These are phyloP conservation scores for Cephus runcator DNA, from an alignment of 2,888 invertebrate genomes.

Conservation along the genomic window DNA sequence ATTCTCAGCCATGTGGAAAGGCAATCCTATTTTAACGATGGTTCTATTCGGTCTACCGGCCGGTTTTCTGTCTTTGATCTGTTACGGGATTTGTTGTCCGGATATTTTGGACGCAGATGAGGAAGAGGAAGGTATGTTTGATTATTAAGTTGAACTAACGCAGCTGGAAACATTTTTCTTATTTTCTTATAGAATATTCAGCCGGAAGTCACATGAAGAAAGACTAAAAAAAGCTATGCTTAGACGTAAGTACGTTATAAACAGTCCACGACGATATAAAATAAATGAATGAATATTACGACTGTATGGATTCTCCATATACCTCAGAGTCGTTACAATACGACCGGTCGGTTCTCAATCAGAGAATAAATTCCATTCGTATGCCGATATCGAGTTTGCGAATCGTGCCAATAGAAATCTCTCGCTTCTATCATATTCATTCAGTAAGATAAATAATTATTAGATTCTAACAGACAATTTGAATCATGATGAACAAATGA, in stretches of 20 bases:
- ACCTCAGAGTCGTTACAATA: background rate
- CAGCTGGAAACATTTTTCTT: conserved; percentile 1
- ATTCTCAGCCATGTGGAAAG: conserved; percentile 87
- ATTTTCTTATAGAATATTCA: conserved; percentile 39
- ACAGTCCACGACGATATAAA: conserved; percentile 49
- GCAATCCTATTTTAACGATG: conserved; percentile 92
- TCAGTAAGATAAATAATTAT: too few species aligned
- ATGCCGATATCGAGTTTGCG: conserved; percentile 14
- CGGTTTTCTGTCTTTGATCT: conserved; percentile 92
- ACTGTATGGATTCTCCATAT: conserved; percentile 16
- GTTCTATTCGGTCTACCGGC: conserved; percentile 94
- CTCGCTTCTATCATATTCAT: too few species aligned
- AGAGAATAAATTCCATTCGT: conserved; percentile 12
- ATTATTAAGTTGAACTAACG: conserved; percentile 1
- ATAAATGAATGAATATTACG: conserved; percentile 24
- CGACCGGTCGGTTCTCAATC: conserved; percentile 19
- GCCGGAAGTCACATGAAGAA: conserved; percentile 57
- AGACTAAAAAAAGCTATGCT: conserved; percentile 44
- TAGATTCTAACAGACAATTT: too few species aligned
- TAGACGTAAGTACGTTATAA: conserved; percentile 54
- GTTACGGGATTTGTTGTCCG: conserved; percentile 96
- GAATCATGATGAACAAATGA: too few species aligned
- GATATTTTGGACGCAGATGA: conserved; percentile 94
- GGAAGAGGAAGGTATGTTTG: conserved; percentile 72
- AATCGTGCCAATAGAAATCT: too few species aligned